Evolutionary conservation across 64 coral and sea anemone genomes (phyloP).

Genomic region (Astreopora myriophthalma): DNA sequence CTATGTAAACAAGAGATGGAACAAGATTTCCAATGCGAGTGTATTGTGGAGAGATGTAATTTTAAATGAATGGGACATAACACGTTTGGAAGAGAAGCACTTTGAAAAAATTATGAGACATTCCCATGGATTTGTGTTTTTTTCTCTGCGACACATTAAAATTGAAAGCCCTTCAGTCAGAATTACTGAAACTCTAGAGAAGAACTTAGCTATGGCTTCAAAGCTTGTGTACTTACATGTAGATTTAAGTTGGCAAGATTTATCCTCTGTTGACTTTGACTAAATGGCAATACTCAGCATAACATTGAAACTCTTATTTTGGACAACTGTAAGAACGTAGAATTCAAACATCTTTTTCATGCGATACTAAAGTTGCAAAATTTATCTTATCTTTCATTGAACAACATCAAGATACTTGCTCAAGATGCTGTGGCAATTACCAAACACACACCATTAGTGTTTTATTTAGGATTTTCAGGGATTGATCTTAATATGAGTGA

Average conservation of each 20-base stretch:
- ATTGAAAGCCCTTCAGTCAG: neutral
- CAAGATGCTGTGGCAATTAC: constrained; percentile 43
- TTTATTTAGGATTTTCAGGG: constrained; percentile 40
- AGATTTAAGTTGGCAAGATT: constrained; percentile 68
- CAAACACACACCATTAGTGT: constrained; percentile 29
- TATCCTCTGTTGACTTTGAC: constrained; percentile 48
- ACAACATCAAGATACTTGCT: constrained; percentile 52
- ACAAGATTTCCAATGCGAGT: constrained; percentile 47
- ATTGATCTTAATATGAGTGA: constrained; percentile 25
- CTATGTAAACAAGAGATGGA: constrained; percentile 37
- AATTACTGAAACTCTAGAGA: constrained; percentile 41
- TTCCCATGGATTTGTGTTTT: constrained; percentile 57
- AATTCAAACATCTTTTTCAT: constrained; percentile 34
- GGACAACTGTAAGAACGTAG: constrained; percentile 57
- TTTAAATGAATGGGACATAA: constrained; percentile 70
- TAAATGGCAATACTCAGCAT: constrained; percentile 66
- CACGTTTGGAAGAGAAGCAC: constrained; percentile 71
- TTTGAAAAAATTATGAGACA: constrained; percentile 70
- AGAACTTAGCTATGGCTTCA: constrained; percentile 29
- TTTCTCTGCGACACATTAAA: constrained; percentile 7
- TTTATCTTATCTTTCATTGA: constrained; percentile 58
- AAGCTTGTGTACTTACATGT: constrained; percentile 48
- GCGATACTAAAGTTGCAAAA: constrained; percentile 39
- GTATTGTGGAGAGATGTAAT: constrained; percentile 65
- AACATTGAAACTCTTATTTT: constrained; percentile 69